Base-by-base conservation (phyloP, 2,888 invertebrate species). In the Pyrrhia umbra region DNA sequence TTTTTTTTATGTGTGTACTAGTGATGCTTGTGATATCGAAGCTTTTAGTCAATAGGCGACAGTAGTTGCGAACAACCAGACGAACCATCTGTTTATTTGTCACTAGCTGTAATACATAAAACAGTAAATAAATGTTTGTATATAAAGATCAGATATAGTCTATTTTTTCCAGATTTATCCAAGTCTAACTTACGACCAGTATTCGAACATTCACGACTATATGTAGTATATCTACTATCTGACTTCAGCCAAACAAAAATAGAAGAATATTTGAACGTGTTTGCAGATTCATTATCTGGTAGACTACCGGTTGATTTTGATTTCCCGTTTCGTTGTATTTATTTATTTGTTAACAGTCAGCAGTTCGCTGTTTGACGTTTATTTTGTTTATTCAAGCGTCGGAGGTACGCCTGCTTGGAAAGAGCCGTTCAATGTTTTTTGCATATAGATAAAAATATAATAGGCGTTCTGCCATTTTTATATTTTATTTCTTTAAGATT, bases 261-360 rank as follows among this genome's bases (percentile, higher is more conserved):
- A 70, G 27, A 57, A 71, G 6, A 6, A 55, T 13, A 18, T 23
- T 61, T 55, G 39, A 56, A 59, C 18, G 46, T 79, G 46, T 80
- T 80, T 77, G 63, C 65, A 40, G 61, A 68, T 65, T 78, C 39
- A 78, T 79, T 75, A 75, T 72, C 80, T 77, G 45, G n/a, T 68
- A 47, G 45, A 51, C 42, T 69, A 52, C 43, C 30, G 39, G 68
- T 61, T 67, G 72, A 68, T 63, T 71, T 58, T 51, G 68, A 75
- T 76, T 79, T 77, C 54, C 65, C 65, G 49, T 61, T 34, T 63
- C 42, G 27, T 39, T 46, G 54, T 67, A 39, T 80, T 79, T 70
- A 60, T 80, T 76, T 74, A 68, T 79, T 74, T 81, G 67, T 62
- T 59, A 68, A 55, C 66, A 68, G 54, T 79, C 74, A 74, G 79